These are phyloP conservation scores for Bradypodion ventrale DNA, from an alignment of 2,797 vertebrate species.

Conservation along the genomic window DNA sequence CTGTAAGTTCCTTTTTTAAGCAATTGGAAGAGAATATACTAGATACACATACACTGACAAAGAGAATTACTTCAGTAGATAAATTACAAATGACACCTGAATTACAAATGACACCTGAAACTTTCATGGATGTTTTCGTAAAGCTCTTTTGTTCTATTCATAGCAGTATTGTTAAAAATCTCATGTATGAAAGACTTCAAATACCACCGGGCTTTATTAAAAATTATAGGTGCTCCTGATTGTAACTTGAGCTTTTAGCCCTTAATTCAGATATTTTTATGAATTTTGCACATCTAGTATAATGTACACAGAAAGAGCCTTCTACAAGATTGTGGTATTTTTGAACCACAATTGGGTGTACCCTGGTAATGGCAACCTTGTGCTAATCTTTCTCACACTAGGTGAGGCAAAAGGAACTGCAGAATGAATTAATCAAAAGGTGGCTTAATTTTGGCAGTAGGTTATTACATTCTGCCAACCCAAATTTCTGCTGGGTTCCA, in stretches of 20 bases:
- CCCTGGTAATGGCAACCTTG: too few relatives aligned
- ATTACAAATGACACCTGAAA: not conserved
- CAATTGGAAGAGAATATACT: not conserved
- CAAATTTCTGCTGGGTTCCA: not conserved
- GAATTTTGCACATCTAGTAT: not conserved
- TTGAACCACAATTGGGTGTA: too few relatives aligned
- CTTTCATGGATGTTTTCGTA: not conserved
- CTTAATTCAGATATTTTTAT: not conserved
- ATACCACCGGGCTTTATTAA: not conserved
- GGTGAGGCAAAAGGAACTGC: too few relatives aligned
- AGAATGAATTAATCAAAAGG: too few relatives aligned
- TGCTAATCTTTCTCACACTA: too few relatives aligned
- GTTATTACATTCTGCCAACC: not conserved
- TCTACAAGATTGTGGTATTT: too few relatives aligned
- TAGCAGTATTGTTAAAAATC: not conserved
- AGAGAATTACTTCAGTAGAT: constrained; percentile 5
- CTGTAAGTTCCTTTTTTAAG: too few relatives aligned
- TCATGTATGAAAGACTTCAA: not conserved
- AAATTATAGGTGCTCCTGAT: not conserved
- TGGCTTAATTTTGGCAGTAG: too few relatives aligned
- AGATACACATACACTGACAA: constrained; percentile 14
- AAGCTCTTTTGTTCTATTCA: constrained; percentile 15
- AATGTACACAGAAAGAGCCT: too few relatives aligned
- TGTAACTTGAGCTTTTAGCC: not conserved
- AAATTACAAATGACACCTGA: constrained; percentile 1